These are phyloP conservation scores for Prosapia bicincta DNA, from an alignment of 2,888 invertebrate genomes.

Conservation along the genomic window DNA sequence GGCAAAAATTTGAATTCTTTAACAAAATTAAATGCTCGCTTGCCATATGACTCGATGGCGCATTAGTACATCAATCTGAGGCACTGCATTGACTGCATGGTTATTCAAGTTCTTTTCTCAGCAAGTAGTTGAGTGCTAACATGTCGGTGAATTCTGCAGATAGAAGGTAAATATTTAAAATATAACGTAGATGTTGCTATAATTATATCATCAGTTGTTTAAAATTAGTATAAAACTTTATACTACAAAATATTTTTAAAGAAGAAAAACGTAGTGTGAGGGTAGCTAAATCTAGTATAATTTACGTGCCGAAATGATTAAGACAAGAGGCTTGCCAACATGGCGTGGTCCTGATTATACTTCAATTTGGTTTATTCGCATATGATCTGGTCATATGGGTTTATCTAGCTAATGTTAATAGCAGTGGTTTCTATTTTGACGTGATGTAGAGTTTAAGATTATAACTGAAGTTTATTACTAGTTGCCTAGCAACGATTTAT, in stretches of 20 bases:
- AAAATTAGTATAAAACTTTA: neutral
- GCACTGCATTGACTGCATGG: neutral
- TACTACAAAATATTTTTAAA: neutral
- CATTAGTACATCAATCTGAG: neutral
- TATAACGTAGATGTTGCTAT: neutral
- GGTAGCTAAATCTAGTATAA: neutral
- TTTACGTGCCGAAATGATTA: neutral
- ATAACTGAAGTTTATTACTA: neutral
- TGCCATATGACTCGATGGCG: neutral
- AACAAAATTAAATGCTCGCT: neutral
- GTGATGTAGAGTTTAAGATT: neutral
- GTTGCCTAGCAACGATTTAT: neutral
- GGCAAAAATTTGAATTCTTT: neutral
- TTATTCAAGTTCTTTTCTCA: slow-evolving; percentile 29
- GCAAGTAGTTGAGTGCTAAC: slow-evolving; percentile 59
- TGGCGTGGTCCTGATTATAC: slow-evolving; percentile 13
- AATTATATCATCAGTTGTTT: slow-evolving; percentile 43
- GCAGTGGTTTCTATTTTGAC: neutral
- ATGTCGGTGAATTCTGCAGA: slow-evolving; percentile 73
- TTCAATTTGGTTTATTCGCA: neutral
- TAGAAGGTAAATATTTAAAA: slow-evolving; percentile 63
- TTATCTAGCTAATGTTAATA: neutral
- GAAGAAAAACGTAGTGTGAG: neutral
- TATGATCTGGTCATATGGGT: neutral
- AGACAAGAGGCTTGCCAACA: slow-evolving; percentile 18